Evolutionary conservation across 2,113 vertebrate genomes (phyloP).

Genomic region (Mesoclemmys tuberculata): DNA sequence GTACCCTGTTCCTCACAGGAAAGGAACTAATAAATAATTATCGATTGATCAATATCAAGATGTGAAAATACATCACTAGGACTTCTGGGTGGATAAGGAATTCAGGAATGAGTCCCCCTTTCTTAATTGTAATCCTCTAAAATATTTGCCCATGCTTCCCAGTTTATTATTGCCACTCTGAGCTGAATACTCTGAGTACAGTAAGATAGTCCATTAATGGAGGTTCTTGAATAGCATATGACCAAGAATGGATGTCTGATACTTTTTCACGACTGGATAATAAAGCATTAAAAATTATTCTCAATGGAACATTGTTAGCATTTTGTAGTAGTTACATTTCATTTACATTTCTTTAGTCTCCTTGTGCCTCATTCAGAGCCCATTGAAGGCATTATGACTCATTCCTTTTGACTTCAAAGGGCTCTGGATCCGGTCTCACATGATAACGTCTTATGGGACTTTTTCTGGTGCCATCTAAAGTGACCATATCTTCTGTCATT

Average conservation of each 20-base stretch:
- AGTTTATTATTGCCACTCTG: neutral
- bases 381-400: rapidly evolving
- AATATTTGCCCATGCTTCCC: rapidly evolving
- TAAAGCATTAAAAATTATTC: neutral
- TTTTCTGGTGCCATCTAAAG: neutral
- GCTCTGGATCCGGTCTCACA: rapidly evolving
- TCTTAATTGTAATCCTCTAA: rapidly evolving
- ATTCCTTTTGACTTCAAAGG: rapidly evolving
- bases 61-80: constrained; percentile 8
- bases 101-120: constrained; percentile 24
- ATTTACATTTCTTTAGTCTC: rapidly evolving
- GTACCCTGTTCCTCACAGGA: neutral
- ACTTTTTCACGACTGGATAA: neutral
- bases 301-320: neutral
- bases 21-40: constrained; percentile 60
- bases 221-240: neutral
- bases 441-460: neutral
- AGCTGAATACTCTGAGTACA: neutral
- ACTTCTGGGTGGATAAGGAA: constrained; percentile 23
- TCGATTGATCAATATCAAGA: neutral
- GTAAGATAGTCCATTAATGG: neutral
- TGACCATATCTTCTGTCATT: rapidly evolving
- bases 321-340: neutral
- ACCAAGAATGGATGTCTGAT: neutral
- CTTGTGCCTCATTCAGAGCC: neutral